Base-by-base conservation (phyloP, 2,113 vertebrate species). In the Nicator chloris region DNA sequence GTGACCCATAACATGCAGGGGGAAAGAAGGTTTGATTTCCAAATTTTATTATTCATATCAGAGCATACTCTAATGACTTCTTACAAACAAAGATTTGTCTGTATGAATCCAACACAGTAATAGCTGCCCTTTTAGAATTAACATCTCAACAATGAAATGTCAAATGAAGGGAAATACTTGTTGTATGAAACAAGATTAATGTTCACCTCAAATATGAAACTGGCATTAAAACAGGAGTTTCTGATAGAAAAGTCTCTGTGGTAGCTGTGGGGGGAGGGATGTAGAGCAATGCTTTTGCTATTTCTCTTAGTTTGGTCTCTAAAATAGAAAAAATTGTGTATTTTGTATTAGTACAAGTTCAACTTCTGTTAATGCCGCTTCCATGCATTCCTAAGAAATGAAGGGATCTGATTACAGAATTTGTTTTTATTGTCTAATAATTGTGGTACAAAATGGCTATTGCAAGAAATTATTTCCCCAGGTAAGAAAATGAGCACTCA, bases 51-150 rank as follows among this genome's bases (percentile, higher is more conserved):
- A 82, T 64, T 95, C 51, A 84, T 85, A 91, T 93, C 83, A 95
- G 96, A 97, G 89, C 80, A 70, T 44, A 90, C 81, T 84, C 59
- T 92, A 91, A n/a, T 83, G 68, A 47, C 45, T 72, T 93, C 92
- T 92, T 35, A 44, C 30, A 59, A 87, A 90, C 93, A 96, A 53
- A 65, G 90, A 70, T 70, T 68, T 69, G 69, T 84, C 60, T 81
- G 91, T 82, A 83, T 71, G 80, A 90, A 71, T 33, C 68, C 66
- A 82, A 57, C 0, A 8, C 42, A 63, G 49, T 4, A 54, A 56
- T 4, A 64, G 33, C 9, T 11, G 71, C 81, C 66, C 56, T 65
- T 45, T 60, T 37, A 90, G 50, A 90, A 70, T 63, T 31, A 87
- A 51, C 49, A 68, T 40, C 61, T 83, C 3, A 1, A 47, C 51